Evolutionary conservation across 2,888 invertebrate species (phyloP), one percentile per base, ranked within the genome.

Genomic region (Alloplasta piceator): DNA sequence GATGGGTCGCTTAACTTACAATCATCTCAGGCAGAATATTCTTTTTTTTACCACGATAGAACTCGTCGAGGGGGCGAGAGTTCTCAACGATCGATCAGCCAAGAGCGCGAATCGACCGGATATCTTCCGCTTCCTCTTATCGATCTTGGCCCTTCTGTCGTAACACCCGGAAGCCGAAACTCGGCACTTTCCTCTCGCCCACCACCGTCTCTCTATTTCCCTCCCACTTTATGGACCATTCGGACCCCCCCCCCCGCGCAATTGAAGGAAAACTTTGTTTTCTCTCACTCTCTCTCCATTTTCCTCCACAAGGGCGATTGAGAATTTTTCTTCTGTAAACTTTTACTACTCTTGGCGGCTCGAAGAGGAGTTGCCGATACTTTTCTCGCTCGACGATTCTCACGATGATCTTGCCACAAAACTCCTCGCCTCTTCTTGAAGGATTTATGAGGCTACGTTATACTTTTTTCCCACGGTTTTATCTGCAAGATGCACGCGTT

Each of bases 81-180:
- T 9, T 12, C 5, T 48, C 26, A 3, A 39, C 70, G 56, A 71
- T 77, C 71, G 68, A 68, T 76, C 68, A 68, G 36, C 43, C 50
- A 26, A 26, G 12, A 46, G 66, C 64, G 67, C 38, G 56, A 48
- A 73, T 68, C 73, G 50, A 78, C 61, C 74, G 78, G 78, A 79
- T 74, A 74, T 79, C 63, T 55, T 74, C 41, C 10, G 52, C 79
- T 79, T 79, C 74, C 74, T 50, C 39, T 48, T 41, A 73, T 61
- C 78, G 78, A 73, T 70, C 68, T n/a, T 41, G 16, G 16, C 12
- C 5, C 16, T 41, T 26, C 10, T n/a, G 12, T 38, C n/a, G 12
- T 14, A 77, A 55, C 64, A 52, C 43, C 78, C 52, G 72, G 72
- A 78, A 61, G 78, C 72, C 61, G 43, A 72, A 77, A 70, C 58